A percentile compares a stretch with the other conserved stretches of the same genome.
These are phyloP conservation scores for Asobara japonica DNA, from an alignment of 1,140 invertebrate genomes.

Conservation along the genomic window DNA sequence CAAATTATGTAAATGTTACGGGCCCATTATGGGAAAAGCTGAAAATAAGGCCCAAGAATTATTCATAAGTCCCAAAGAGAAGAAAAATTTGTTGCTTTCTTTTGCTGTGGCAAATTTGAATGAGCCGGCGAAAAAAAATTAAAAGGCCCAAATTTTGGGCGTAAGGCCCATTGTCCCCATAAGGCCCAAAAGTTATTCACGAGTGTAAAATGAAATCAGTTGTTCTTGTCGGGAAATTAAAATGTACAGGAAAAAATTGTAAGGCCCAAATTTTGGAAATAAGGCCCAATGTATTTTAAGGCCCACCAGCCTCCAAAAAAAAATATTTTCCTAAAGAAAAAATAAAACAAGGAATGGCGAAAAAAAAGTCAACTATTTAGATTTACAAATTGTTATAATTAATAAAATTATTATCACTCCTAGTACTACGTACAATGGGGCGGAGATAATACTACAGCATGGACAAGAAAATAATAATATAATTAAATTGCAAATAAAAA, in stretches of 20 bases:
- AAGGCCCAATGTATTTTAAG: neutral
- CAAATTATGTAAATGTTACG: neutral
- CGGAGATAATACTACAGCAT: slow-evolving; percentile 24
- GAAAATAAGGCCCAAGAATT: neutral
- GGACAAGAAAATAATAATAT: slow-evolving; percentile 12
- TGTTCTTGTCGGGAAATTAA: neutral
- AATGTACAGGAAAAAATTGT: neutral
- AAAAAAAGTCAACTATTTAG: no score
- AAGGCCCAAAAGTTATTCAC: neutral
- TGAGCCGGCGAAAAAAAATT: no score
- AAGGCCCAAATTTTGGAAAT: neutral
- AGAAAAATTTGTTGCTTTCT: neutral
- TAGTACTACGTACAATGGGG: slow-evolving; percentile 58
- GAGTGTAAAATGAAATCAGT: neutral
- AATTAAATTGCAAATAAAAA: no score
- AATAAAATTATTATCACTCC: slow-evolving; percentile 60
- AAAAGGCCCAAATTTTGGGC: no score
- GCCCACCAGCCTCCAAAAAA: neutral
- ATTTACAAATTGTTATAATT: slow-evolving; percentile 49
- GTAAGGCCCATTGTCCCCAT: no score
- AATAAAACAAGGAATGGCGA: slow-evolving; percentile 40
- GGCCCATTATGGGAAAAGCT: neutral
- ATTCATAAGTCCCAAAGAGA: neutral
- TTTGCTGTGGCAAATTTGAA: no score
- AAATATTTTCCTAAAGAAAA: slow-evolving; percentile 19